Percentiles rank a stretch among this genome's conserved stretches.
Evolutionary conservation across 2,113 vertebrate species (phyloP).

Genomic region (Sceloporus undulatus): DNA sequence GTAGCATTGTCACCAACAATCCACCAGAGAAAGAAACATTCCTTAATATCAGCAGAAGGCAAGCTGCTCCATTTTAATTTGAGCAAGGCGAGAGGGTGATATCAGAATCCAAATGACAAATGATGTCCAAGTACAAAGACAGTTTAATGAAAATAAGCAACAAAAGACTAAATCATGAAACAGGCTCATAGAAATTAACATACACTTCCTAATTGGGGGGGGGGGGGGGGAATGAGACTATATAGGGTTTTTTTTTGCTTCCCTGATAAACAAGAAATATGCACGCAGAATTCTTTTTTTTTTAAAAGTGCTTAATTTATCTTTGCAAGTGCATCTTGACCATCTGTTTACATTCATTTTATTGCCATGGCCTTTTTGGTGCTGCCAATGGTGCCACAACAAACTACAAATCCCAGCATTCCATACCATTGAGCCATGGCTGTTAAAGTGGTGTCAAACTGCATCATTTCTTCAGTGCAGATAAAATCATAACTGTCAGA

Average conservation of each 20-base stretch:
- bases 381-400: background rate
- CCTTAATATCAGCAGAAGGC: constrained; percentile 6
- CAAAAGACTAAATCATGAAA: background rate
- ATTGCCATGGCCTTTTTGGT: background rate
- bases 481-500: too few relatives aligned
- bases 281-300: background rate
- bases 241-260: background rate
- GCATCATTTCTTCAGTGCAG: too few relatives aligned
- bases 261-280: background rate
- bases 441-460: too few relatives aligned
- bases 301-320: background rate
- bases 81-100: background rate
- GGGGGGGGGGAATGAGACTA: background rate
- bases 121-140: background rate
- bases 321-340: background rate
- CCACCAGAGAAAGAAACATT: background rate
- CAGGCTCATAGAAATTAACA: background rate
- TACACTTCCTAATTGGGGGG: too few relatives aligned
- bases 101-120: background rate
- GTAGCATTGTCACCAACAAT: constrained; percentile 4
- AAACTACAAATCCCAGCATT: too few relatives aligned
- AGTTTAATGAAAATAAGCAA: background rate
- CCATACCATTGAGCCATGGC: too few relatives aligned
- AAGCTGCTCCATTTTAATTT: background rate
- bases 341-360: background rate